These are phyloP conservation scores for Botia almorhae DNA, from an alignment of 2,797 vertebrate species.

Conservation along the genomic window DNA sequence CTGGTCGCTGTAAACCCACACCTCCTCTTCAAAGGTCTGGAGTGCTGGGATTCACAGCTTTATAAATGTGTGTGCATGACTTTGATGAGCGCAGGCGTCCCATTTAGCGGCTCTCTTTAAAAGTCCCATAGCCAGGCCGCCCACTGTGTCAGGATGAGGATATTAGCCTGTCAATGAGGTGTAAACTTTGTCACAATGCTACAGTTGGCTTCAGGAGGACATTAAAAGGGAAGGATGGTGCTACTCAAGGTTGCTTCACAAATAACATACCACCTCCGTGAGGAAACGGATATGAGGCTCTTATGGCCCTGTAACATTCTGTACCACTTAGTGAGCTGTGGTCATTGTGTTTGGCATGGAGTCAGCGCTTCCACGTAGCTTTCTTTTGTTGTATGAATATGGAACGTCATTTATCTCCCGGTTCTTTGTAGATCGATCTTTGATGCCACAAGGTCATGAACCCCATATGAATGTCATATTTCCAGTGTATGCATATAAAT, in stretches of 20 bases:
- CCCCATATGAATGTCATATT: constrained; percentile 40
- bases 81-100: constrained; percentile 73
- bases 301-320: constrained; percentile 54
- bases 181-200: constrained; percentile 71
- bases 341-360: constrained; percentile 23
- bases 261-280: constrained; percentile 34
- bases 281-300: constrained; percentile 50
- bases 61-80: constrained; percentile 65
- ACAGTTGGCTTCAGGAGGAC: constrained; percentile 64
- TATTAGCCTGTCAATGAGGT: constrained; percentile 76
- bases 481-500: constrained; percentile 27
- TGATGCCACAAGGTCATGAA: constrained; percentile 26
- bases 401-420: constrained; percentile 13
- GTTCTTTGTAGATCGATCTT: constrained; percentile 1
- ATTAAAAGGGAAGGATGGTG: constrained; percentile 45
- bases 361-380: constrained; percentile 17
- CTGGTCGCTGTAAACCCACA: constrained; percentile 70
- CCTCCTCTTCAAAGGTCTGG: constrained; percentile 64
- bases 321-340: constrained; percentile 32
- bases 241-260: constrained; percentile 51
- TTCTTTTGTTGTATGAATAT: constrained; percentile 2
- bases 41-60: constrained; percentile 66
- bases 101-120: constrained; percentile 70
- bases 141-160: constrained; percentile 68
- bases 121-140: constrained; percentile 66